These are phyloP conservation scores for Hyperoodon ampullatus DNA, from an alignment of 2,113 vertebrate species.

Conservation along the genomic window DNA sequence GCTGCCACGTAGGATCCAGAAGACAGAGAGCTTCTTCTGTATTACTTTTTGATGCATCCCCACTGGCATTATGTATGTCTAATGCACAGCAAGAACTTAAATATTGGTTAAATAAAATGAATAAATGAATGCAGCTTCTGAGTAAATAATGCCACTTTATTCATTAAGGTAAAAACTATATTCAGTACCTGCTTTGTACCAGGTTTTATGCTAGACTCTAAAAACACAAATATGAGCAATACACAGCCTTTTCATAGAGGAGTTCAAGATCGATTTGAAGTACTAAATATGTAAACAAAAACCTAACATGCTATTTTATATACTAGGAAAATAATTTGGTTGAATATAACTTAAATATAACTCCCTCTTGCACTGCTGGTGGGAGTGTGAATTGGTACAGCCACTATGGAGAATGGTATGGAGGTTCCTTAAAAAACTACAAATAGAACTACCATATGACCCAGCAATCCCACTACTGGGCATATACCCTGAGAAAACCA, in stretches of 20 bases:
- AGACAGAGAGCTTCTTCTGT: not conserved
- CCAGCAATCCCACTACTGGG: no score
- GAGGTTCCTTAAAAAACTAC: no score
- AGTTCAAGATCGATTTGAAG: not conserved
- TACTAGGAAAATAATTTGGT: not conserved
- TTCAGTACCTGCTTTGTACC: not conserved
- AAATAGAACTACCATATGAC: no score
- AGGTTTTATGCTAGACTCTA: not conserved
- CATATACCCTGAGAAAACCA: no score
- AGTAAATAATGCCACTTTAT: not conserved
- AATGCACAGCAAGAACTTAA: not conserved
- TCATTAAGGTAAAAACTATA: not conserved
- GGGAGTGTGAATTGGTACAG: no score
- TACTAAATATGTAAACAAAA: not conserved
- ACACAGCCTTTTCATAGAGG: not conserved
- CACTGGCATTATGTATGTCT: not conserved
- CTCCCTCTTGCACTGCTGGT: no score
- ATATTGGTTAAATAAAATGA: constrained; percentile 1
- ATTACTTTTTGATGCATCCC: not conserved
- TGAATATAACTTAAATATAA: not conserved
- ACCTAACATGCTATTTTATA: not conserved
- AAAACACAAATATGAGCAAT: not conserved
- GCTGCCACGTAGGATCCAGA: not conserved
- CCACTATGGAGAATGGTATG: no score
- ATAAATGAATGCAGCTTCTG: not conserved